These are phyloP conservation scores for Plebejus argus DNA, from an alignment of 2,888 invertebrate genomes.

Conservation along the genomic window DNA sequence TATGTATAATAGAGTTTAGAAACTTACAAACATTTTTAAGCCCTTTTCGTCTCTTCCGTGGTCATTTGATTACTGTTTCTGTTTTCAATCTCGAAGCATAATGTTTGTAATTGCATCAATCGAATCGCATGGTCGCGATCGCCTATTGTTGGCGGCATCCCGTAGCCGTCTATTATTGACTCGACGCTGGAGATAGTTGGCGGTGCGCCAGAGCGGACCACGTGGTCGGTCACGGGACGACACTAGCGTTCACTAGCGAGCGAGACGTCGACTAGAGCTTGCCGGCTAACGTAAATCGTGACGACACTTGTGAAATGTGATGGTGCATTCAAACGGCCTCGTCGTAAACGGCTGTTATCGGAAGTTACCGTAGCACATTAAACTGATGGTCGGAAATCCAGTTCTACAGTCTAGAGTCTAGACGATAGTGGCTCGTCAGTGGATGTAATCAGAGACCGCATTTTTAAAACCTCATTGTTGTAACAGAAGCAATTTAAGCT, in stretches of 20 bases:
- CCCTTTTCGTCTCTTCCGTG: background rate
- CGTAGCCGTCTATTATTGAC: constrained; percentile 80
- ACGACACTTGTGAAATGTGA: background rate
- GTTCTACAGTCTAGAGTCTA: too few species aligned
- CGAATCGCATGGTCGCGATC: constrained; percentile 42
- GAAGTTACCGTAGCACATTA: background rate
- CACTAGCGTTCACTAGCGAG: constrained; percentile 25
- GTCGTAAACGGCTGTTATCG: background rate
- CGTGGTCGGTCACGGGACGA: constrained; percentile 76
- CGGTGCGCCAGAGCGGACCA: constrained; percentile 73
- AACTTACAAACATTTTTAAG: too few species aligned
- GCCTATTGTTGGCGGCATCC: constrained; percentile 80
- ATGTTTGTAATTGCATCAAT: constrained; percentile 28
- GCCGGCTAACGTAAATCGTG: background rate
- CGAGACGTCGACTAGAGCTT: constrained; percentile 17
- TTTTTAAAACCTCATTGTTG: background rate
- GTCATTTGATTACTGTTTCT: background rate
- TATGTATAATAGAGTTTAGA: too few species aligned
- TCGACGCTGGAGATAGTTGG: constrained; percentile 79
- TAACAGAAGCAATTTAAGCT: background rate
- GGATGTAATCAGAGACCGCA: background rate
- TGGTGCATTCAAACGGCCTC: background rate
- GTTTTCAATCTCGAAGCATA: background rate
- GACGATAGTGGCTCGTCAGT: background rate
- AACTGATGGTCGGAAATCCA: background rate